A percentile compares a stretch with the other conserved stretches of the same genome.
Conservation (phyloP, 1,140 invertebrate genomes). For the Zaprionus davidi region DNA sequence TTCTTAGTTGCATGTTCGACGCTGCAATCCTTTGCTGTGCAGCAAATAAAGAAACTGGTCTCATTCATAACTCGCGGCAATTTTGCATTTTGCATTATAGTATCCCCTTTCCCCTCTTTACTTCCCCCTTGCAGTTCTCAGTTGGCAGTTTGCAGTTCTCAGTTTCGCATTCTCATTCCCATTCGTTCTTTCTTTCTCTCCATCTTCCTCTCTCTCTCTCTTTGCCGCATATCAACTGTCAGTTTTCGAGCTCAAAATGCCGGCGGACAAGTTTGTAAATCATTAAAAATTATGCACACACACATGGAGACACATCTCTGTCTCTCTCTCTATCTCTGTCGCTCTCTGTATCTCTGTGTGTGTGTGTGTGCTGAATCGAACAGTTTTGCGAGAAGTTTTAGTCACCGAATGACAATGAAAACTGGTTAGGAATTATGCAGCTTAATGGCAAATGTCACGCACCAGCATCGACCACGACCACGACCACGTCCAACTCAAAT, state of each 20-base stretch:
- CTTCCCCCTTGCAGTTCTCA: slow-evolving; percentile 27
- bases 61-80: slow-evolving; percentile 79
- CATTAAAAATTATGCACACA: slow-evolving; percentile 81
- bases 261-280: slow-evolving; percentile 78
- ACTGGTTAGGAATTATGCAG: slow-evolving; percentile 50
- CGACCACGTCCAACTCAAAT: neutral
- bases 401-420: slow-evolving; percentile 54
- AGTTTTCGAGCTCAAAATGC: slow-evolving; percentile 71
- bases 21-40: slow-evolving; percentile 65
- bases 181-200: slow-evolving; percentile 31
- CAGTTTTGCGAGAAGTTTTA: slow-evolving; percentile 57
- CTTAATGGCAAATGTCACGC: slow-evolving; percentile 59
- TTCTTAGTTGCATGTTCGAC: slow-evolving; percentile 80
- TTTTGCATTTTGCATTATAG: slow-evolving; percentile 80
- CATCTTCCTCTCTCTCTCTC: neutral
- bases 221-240: slow-evolving; percentile 71
- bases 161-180: slow-evolving; percentile 28
- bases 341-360: slow-evolving; percentile 5
- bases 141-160: slow-evolving; percentile 18
- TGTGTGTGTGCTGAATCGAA: slow-evolving; percentile 23
- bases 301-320: slow-evolving; percentile 33
- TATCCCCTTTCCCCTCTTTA: slow-evolving; percentile 25
- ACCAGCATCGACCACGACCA: neutral
- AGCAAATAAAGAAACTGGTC: slow-evolving; percentile 78
- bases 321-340: neutral